Evolutionary conservation across 2,797 vertebrate species (phyloP).

Genomic region (Sebastes reedi): DNA sequence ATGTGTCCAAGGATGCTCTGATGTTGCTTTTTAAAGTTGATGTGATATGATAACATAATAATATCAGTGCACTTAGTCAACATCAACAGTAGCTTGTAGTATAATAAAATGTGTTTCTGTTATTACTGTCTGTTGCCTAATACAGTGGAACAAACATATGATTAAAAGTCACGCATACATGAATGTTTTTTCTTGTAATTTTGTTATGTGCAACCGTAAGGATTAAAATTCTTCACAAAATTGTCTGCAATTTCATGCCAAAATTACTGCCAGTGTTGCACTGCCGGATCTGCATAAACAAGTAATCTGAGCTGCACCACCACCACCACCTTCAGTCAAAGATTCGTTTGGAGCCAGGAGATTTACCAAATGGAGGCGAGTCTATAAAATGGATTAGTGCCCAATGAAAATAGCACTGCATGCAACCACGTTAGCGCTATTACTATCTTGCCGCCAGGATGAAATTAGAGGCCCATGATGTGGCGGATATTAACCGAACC

Average conservation of each 20-base stretch:
- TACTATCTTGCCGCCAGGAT: constrained; percentile 28
- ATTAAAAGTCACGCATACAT: not conserved
- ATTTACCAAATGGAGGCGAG: constrained; percentile 17
- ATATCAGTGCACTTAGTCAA: not conserved
- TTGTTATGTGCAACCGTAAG: not conserved
- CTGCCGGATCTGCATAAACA: constrained; percentile 51
- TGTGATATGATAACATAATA: not conserved
- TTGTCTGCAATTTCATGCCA: constrained; percentile 40
- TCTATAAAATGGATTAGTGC: constrained; percentile 19
- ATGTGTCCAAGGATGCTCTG: not conserved
- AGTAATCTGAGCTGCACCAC: constrained; percentile 18
- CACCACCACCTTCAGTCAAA: constrained; percentile 21
- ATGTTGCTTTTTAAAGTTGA: not conserved
- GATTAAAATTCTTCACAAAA: constrained; percentile 41
- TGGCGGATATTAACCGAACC: constrained; percentile 20
- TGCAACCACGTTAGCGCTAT: not conserved
- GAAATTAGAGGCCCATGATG: constrained; percentile 60
- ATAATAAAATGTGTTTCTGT: not conserved
- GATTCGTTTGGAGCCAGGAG: constrained; percentile 29
- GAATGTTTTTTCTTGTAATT: constrained; percentile 5
- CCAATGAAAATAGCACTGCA: constrained; percentile 12
- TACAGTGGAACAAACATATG: not conserved
- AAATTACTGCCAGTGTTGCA: constrained; percentile 37
- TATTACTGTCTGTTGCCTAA: not conserved
- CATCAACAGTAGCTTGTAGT: not conserved